A percentile compares a stretch with the other conserved stretches of the same genome.
These are phyloP conservation scores for Sebastes glaucus DNA, from an alignment of 2,797 vertebrate genomes.

Conservation along the genomic window DNA sequence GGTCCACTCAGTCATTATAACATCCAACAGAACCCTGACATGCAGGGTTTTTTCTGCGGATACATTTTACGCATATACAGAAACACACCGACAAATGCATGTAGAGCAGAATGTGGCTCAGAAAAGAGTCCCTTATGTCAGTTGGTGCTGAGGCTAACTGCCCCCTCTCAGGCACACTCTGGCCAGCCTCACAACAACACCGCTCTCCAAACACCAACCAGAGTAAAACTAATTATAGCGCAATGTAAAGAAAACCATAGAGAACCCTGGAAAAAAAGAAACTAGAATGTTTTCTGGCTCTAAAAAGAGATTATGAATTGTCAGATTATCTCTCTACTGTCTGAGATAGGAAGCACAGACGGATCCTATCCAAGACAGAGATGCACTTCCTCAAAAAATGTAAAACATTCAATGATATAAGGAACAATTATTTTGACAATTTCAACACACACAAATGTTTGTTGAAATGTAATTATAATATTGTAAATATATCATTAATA, in stretches of 20 bases:
- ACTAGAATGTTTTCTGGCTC: not conserved
- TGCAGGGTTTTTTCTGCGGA: not conserved
- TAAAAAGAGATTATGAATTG: not conserved
- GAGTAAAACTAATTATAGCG: too few species aligned
- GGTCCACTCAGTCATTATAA: too few species aligned
- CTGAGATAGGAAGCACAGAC: too few species aligned
- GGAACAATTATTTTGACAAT: too few species aligned
- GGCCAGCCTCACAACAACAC: not conserved
- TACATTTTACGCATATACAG: not conserved
- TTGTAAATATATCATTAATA: too few species aligned
- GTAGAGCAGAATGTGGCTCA: not conserved
- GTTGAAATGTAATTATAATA: too few species aligned
- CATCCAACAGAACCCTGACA: too few species aligned
- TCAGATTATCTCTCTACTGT: not conserved
- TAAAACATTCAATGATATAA: too few species aligned
- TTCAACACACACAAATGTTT: too few species aligned
- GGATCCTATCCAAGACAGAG: too few species aligned
- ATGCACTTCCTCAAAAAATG: too few species aligned
- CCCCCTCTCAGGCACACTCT: not conserved
- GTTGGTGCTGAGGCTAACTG: not conserved
- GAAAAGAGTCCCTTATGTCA: not conserved
- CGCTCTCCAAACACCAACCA: too few species aligned
- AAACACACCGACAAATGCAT: not conserved
- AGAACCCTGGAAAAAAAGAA: not conserved
- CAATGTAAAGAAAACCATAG: not conserved